Evolutionary conservation across 2,113 vertebrate species (phyloP), one percentile per base, ranked within the genome.

Genomic region (Grammomys dolichurus): DNA sequence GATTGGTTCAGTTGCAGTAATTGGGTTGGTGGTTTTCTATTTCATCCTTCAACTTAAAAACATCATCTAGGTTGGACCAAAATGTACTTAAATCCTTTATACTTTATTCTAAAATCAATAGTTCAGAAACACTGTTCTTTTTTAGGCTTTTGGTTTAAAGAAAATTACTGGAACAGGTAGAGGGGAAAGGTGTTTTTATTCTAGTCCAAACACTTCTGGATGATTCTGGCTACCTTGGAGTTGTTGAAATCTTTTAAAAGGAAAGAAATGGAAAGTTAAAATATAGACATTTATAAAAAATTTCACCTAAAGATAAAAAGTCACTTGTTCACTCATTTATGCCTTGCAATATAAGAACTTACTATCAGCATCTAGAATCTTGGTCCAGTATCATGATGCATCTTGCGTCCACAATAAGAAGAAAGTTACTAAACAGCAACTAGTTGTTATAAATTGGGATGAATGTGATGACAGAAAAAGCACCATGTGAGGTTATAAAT

Each of bases 31-130:
- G 76, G 65, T 94, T 96, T 97, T 90, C 70, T 86, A 72, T 51
- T 70, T 88, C 48, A 88, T 28, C 51, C 28, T 89, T 92, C 75
- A 85, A 93, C 48, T 93, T 88, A 76, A 33, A 88, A 91, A 46
- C 93, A 81, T 93, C 33, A 95, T 56, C 31, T 75, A 46, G 43
- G 77, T 73, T 76, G 85, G 33, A 86, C 43, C 40, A 94, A 93
- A 97, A 43, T 92, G 16, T 82, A 87, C 65, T 96, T 86, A 87
- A 93, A 81, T 87, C 46, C 81, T 88, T 97, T 86, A 90, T 54
- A 69, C 2, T 8, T 88, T 43, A 19, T 88, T 96, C 72, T 86
- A 92, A 93, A 94, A 94, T 95, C 93, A 96, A 91, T 97, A 95
- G 36, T 87, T 28, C 72, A 78, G 78, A 97, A 92, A 69, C 1